Conservation (phyloP, 2,888 invertebrate species). For the Hedya salicella region DNA sequence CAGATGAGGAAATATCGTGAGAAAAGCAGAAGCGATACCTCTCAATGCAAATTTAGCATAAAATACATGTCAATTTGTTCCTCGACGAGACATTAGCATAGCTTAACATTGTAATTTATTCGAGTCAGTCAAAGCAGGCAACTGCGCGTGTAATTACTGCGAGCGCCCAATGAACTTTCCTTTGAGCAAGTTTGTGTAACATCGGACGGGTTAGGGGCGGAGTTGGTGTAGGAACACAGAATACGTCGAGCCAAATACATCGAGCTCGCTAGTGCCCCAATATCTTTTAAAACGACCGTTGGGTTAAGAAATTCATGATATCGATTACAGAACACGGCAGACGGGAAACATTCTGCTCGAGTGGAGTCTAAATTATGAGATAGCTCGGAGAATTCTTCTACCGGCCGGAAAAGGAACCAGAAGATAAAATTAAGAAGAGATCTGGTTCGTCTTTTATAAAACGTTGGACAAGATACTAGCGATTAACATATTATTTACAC, state of each 20-base stretch:
- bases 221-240: constrained; percentile 10
- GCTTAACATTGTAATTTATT: constrained; percentile 42
- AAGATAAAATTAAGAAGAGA: too few relatives aligned
- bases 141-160: constrained; percentile 36
- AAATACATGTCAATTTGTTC: constrained; percentile 35
- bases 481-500: too few relatives aligned
- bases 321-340: neutral
- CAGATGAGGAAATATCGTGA: neutral
- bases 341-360: neutral
- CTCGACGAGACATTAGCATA: constrained; percentile 27
- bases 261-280: constrained; percentile 1
- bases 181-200: constrained; percentile 34
- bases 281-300: neutral
- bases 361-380: too few relatives aligned
- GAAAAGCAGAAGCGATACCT: constrained; percentile 13
- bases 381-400: too few relatives aligned
- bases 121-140: constrained; percentile 35
- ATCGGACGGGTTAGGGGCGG: constrained; percentile 22
- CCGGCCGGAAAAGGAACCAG: too few relatives aligned
- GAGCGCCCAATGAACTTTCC: constrained; percentile 39
- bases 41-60: constrained; percentile 27
- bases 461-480: too few relatives aligned
- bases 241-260: constrained; percentile 13
- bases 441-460: too few relatives aligned
- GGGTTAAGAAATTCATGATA: neutral